phyloP scores from a whole-genome alignment of 2,113 vertebrate species.

The Siphamia tubifer region DNA sequence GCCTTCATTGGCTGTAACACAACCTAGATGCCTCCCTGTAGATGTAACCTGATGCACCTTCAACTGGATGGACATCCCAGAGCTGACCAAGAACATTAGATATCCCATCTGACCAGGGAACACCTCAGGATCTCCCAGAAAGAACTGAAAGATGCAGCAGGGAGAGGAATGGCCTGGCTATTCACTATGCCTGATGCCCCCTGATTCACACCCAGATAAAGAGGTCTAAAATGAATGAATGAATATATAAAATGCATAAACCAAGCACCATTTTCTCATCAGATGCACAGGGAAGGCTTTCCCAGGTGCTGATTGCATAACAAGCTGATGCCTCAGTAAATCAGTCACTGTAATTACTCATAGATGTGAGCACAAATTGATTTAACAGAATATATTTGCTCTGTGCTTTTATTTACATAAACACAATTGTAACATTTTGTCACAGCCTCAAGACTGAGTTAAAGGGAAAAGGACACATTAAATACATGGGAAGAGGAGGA shows the following conservation, averaged over 20 bases:
- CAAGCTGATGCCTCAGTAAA: not conserved
- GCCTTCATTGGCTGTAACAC: not conserved
- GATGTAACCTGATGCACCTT: not conserved
- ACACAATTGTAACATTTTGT: not conserved
- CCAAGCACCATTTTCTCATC: not conserved
- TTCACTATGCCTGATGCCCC: not conserved
- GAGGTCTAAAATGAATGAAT: not conserved
- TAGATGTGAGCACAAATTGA: not conserved
- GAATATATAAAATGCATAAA: not conserved
- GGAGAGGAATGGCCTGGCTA: not conserved
- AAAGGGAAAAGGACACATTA: not conserved
- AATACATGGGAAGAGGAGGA: not conserved
- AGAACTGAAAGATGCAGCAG: not conserved
- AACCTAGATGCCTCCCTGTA: not conserved
- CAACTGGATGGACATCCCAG: not conserved
- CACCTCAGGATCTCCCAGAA: not conserved
- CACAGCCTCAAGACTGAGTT: not conserved
- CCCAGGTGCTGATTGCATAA: not conserved
- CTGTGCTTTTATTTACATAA: not conserved
- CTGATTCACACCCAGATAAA: not conserved
- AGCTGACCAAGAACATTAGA: constrained; percentile 4
- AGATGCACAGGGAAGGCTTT: not conserved
- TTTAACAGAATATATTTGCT: not conserved
- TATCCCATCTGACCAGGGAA: constrained; percentile 5
- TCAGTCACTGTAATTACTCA: not conserved